Percentiles rank a stretch among this genome's conserved stretches.
Conservation (phyloP, 1,140 invertebrate genomes). For the Eriocheir sinensis region DNA sequence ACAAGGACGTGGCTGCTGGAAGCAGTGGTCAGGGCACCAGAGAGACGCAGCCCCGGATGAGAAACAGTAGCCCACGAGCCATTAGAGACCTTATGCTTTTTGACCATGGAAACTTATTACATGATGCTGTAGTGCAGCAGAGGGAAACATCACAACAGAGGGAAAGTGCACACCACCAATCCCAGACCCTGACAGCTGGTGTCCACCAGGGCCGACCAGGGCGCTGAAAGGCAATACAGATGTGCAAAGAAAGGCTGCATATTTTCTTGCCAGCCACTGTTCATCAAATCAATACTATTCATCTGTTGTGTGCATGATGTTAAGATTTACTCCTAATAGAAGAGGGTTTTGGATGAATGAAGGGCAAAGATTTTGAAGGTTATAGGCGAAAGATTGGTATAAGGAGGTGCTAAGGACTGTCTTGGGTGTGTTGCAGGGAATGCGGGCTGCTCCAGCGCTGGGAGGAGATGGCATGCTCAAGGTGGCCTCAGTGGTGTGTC, state of each 20-base stretch:
- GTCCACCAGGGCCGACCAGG: conserved; percentile 46
- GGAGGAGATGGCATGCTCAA: conserved; percentile 63
- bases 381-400: conserved; percentile 36
- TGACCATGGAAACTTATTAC: conserved; percentile 57
- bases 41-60: conserved; percentile 52
- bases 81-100: conserved; percentile 64
- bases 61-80: conserved; percentile 58
- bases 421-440: conserved; percentile 77
- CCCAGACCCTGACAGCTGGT: conserved; percentile 54
- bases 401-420: conserved; percentile 61
- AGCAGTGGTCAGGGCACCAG: conserved; percentile 8
- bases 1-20: conserved; percentile 55
- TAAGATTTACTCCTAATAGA: conserved; percentile 31
- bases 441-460: conserved; percentile 50
- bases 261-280: background rate
- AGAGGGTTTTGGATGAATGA: conserved; percentile 11
- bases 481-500: conserved; percentile 64
- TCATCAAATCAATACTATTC: background rate
- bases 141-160: conserved; percentile 52
- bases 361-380: conserved; percentile 38
- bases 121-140: conserved; percentile 42
- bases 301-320: conserved; percentile 61
- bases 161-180: conserved; percentile 38
- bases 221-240: conserved; percentile 24
- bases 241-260: conserved; percentile 14